Evolutionary conservation across 37 sponge, comb jelly and placozoan species (phyloP).

Genomic region (Amphimedon queenslandica): DNA sequence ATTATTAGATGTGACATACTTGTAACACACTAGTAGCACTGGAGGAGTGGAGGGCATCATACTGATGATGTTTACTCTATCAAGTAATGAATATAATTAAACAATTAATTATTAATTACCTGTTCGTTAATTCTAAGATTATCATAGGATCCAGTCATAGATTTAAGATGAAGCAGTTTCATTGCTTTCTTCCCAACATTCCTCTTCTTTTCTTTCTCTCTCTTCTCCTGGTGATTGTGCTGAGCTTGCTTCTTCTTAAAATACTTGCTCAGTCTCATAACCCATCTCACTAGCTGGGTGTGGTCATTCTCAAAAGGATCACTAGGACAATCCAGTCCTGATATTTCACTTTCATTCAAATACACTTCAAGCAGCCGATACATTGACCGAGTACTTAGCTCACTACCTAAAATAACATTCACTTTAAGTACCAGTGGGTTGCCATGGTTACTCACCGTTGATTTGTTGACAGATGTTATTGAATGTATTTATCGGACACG

Average conservation of each 20-base stretch:
- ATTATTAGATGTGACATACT: too few species aligned
- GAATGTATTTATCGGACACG: constrained; percentile 70
- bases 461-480: constrained; percentile 59
- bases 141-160: background rate
- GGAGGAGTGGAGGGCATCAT: too few species aligned
- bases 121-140: background rate
- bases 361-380: too few species aligned
- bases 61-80: too few species aligned
- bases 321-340: constrained; percentile 14
- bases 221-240: constrained; percentile 38
- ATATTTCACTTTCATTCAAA: too few species aligned
- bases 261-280: constrained; percentile 48
- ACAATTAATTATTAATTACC: background rate
- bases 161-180: background rate
- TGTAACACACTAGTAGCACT: too few species aligned
- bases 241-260: constrained; percentile 48
- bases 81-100: too few species aligned
- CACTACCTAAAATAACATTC: background rate
- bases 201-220: background rate
- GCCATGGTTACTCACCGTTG: constrained; percentile 39
- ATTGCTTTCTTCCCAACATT: background rate
- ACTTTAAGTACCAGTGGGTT: too few species aligned
- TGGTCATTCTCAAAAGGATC: constrained; percentile 55
- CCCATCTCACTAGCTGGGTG: constrained; percentile 51
- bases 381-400: background rate